These are phyloP conservation scores for Barypeithes pellucidus DNA, from an alignment of 2,888 invertebrate genomes.

Conservation along the genomic window DNA sequence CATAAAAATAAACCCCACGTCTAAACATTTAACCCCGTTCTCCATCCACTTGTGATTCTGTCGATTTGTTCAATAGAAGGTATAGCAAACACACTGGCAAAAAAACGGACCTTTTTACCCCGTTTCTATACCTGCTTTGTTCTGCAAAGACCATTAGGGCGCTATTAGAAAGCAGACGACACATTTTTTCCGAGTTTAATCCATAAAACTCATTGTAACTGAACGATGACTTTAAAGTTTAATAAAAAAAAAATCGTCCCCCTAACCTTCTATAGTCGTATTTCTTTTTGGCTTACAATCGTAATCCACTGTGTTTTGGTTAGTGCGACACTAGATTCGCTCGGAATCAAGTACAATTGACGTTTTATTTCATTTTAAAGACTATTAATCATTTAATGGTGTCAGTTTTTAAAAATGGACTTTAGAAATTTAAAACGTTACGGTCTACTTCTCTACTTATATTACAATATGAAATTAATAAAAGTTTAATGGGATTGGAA, in stretches of 20 bases:
- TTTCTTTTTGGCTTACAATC: slow-evolving; percentile 63
- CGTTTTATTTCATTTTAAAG: slow-evolving; percentile 57
- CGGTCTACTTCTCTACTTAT: slow-evolving; percentile 49
- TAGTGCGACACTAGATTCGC: slow-evolving; percentile 54
- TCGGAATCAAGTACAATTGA: slow-evolving; percentile 44
- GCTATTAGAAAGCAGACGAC: slow-evolving; percentile 59
- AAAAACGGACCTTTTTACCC: slow-evolving; percentile 61
- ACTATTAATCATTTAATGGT: slow-evolving; percentile 64
- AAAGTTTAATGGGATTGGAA: slow-evolving; percentile 49
- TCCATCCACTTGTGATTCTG: slow-evolving; percentile 66
- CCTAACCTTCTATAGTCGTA: slow-evolving; percentile 55
- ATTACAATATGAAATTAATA: slow-evolving; percentile 57
- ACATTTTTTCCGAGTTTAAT: slow-evolving; percentile 63
- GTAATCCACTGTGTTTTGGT: slow-evolving; percentile 69
- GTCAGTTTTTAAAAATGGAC: slow-evolving; percentile 54
- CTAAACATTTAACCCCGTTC: slow-evolving; percentile 64
- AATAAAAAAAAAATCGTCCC: slow-evolving; percentile 61
- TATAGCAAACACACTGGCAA: slow-evolving; percentile 64
- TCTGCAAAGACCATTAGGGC: slow-evolving; percentile 55
- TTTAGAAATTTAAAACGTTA: slow-evolving; percentile 59
- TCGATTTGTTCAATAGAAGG: slow-evolving; percentile 70
- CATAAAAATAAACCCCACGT: slow-evolving; percentile 58
- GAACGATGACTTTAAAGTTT: slow-evolving; percentile 67
- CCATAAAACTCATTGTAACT: slow-evolving; percentile 67
- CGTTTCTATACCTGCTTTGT: slow-evolving; percentile 62